Conservation (phyloP, 1,140 invertebrate genomes). For the Teleopsis dalmanni region DNA sequence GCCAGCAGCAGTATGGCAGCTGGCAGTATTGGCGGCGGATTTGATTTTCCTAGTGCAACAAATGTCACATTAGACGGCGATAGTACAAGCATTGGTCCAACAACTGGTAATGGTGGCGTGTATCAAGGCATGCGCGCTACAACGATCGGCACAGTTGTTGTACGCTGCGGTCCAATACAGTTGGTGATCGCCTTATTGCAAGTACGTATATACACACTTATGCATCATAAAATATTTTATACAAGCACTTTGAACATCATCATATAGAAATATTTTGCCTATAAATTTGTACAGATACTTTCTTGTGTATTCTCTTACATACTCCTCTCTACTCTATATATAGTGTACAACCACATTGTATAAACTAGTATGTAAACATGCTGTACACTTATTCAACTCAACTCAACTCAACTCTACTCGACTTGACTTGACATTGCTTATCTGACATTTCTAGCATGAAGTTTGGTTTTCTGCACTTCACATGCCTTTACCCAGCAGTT, state of each 20-base stretch:
- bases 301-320: not conserved
- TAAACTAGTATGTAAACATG: no score
- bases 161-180: conserved; percentile 77
- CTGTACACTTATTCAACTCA: no score
- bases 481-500: no score
- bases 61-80: conserved; percentile 1
- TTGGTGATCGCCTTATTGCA: conserved; percentile 83
- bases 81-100: conserved; percentile 6
- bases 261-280: not conserved
- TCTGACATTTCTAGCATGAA: no score
- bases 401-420: no score
- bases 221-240: not conserved
- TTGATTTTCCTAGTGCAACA: conserved; percentile 1
- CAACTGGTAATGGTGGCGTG: not conserved
- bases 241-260: not conserved
- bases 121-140: conserved; percentile 50
- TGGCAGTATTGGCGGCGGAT: not conserved
- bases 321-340: not conserved
- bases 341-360: not conserved
- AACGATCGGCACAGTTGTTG: conserved; percentile 84
- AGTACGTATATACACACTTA: conserved; percentile 54
- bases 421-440: no score
- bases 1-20: no score
- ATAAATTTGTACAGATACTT: not conserved
- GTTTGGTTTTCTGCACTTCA: no score